Evolutionary conservation across 2,888 invertebrate species (phyloP).

Genomic region (Tuta absoluta): DNA sequence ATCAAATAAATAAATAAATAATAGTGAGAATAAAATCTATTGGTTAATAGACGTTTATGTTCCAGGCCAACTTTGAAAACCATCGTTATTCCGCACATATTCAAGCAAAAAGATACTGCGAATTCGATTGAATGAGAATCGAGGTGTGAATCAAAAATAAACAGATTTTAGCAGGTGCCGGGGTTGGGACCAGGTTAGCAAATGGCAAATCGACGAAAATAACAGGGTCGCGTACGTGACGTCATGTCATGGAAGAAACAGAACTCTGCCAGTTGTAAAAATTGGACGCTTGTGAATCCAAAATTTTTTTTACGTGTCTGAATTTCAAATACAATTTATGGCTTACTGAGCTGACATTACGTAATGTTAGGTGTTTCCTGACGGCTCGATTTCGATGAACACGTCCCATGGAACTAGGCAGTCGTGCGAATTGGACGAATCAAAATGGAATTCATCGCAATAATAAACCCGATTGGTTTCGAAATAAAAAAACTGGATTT

Average conservation of each 20-base stretch:
- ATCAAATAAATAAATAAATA: too few relatives aligned
- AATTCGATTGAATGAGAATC: not conserved
- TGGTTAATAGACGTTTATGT: too few relatives aligned
- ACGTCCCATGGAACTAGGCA: constrained; percentile 7
- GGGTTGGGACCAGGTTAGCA: not conserved
- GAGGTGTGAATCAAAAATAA: constrained; percentile 45
- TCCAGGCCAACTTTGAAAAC: too few relatives aligned
- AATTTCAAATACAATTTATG: constrained; percentile 1
- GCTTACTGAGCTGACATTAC: not conserved
- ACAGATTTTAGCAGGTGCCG: constrained; percentile 36
- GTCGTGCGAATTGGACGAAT: not conserved
- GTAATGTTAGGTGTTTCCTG: constrained; percentile 1
- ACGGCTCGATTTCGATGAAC: constrained; percentile 5
- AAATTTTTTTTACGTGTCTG: constrained; percentile 6
- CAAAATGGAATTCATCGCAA: not conserved
- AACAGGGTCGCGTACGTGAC: constrained; percentile 3
- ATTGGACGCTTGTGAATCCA: constrained; percentile 4
- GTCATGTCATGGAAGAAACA: constrained; percentile 1
- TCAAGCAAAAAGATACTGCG: not conserved
- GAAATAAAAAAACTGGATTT: not conserved
- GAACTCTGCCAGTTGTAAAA: constrained; percentile 1
- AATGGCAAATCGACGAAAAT: constrained; percentile 10
- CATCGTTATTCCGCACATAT: not conserved
- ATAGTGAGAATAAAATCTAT: too few relatives aligned
- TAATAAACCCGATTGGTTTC: not conserved